A percentile compares a stretch with the other conserved stretches of the same genome.
phyloP scores from a whole-genome alignment of 23 tunicate species.

The Pegea sp. region DNA sequence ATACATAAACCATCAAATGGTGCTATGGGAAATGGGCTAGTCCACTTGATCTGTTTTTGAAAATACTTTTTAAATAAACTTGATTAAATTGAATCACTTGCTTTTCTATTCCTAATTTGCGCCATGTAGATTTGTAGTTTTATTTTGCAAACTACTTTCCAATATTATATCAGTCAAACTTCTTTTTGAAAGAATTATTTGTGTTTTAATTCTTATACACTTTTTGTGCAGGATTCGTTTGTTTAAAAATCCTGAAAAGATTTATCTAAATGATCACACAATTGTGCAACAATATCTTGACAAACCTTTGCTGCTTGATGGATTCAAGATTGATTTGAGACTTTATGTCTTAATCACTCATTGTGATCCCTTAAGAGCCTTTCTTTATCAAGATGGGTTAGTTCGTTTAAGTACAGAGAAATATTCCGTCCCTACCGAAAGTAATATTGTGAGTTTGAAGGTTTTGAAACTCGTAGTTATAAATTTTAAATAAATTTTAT shows the following conservation, averaged over 20 bases:
- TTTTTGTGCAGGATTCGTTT: slow-evolving; percentile 31
- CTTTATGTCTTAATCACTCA: slow-evolving; percentile 56
- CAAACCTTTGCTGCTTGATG: slow-evolving; percentile 51
- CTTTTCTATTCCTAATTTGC: no score
- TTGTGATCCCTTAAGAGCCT: slow-evolving; percentile 63
- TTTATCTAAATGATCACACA: slow-evolving; percentile 37
- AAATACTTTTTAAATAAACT: not conserved
- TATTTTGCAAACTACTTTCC: no score
- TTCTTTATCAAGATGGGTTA: slow-evolving; percentile 63
- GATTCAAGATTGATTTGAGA: slow-evolving; percentile 59
- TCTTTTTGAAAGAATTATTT: not conserved
- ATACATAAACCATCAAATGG: slow-evolving; percentile 80
- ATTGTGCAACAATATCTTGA: slow-evolving; percentile 78
- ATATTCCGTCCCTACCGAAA: slow-evolving; percentile 39
- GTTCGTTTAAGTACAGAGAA: slow-evolving; percentile 72
- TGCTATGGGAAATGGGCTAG: slow-evolving; percentile 82
- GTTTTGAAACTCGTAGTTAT: not conserved
- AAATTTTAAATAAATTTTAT: not conserved
- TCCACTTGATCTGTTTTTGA: not conserved
- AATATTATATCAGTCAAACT: not conserved
- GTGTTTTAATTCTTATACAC: not conserved
- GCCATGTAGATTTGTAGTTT: no score
- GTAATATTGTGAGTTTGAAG: slow-evolving; percentile 26
- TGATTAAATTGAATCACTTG: no score
- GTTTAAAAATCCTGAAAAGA: slow-evolving; percentile 39